Evolutionary conservation across 2,888 invertebrate species (phyloP), one percentile per base, ranked within the genome.

Genomic region (Chromoteleia sp.): DNA sequence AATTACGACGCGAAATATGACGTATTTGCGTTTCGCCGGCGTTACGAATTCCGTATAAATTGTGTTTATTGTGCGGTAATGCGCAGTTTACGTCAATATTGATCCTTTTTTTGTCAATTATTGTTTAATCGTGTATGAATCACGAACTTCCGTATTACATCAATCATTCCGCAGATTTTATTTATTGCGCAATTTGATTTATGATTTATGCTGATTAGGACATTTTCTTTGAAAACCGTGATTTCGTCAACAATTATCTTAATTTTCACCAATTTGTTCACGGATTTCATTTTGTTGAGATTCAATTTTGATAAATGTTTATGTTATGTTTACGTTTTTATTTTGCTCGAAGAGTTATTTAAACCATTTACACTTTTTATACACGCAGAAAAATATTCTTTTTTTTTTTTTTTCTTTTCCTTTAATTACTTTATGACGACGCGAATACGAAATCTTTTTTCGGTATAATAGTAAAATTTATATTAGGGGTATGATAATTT

Each of bases 21-120:
- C 70, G 39, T 68, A 75, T 70, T 70, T 70, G 59, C 63, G 41
- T 58, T 58, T 50, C 30, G 10, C 8, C 33, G 41, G 29, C 17
- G 17, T 39, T 48, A 19, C 30, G 10, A 21, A n/a, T 15, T 61
- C 54, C 21, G 21, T 14, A 61, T 63, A 70, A 77, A 68, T 63
- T 52, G 45, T 56, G n/a, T 74, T 80, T 74, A 74, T 61, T 63
- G 61, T 63, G 14, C 56, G 56, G 56, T 48, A 61, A 68, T 63
- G 74, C 48, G 59, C 48, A 74, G 70, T 61, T 63, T 41, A 30
- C 48, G 61, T 61, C 73, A 67, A 61, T 61, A 63, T 80, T 74
- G 63, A 58, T 41, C 25, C 7, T 45, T 75, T 58, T 74, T 71
- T 63, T 71, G 43, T 59, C 52, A 54, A 58, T 45, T 71, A 52